Percentiles rank a stretch among this genome's conserved stretches.
phyloP scores from a whole-genome alignment of 2,113 vertebrate species.

The Alligator mississippiensis region DNA sequence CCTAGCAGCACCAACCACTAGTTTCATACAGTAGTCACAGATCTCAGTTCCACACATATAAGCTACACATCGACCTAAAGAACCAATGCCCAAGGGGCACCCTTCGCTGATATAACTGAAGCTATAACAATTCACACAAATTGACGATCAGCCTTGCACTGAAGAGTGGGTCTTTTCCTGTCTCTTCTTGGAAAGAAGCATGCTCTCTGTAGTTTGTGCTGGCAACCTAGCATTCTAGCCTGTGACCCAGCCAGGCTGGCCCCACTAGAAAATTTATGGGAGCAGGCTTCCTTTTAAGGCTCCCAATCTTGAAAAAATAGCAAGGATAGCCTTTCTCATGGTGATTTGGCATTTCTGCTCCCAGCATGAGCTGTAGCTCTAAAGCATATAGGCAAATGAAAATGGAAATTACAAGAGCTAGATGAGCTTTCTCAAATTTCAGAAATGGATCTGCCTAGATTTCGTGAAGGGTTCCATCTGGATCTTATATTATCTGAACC shows the following conservation, averaged over 20 bases:
- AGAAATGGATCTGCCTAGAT: neutral
- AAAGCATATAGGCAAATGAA: neutral
- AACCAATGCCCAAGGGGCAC: neutral
- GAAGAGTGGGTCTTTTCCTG: neutral
- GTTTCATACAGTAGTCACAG: neutral
- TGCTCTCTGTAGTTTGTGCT: neutral
- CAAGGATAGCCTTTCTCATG: neutral
- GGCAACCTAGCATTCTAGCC: neutral
- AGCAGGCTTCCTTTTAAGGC: neutral
- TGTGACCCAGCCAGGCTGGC: neutral
- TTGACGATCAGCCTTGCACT: neutral
- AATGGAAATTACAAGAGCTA: neutral
- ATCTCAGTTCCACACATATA: neutral
- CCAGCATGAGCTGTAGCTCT: conserved; percentile 3
- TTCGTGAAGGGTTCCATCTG: neutral
- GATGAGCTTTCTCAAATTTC: neutral
- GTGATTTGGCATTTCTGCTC: neutral
- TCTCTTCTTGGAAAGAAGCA: neutral
- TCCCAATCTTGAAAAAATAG: neutral
- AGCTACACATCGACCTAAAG: neutral
- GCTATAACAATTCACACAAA: neutral
- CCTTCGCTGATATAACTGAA: neutral
- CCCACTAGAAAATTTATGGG: conserved; percentile 2
- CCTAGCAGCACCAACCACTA: neutral
- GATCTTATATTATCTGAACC: neutral